These are phyloP conservation scores for Chrysolina oricalcia DNA, from an alignment of 2,888 invertebrate species.

Conservation along the genomic window DNA sequence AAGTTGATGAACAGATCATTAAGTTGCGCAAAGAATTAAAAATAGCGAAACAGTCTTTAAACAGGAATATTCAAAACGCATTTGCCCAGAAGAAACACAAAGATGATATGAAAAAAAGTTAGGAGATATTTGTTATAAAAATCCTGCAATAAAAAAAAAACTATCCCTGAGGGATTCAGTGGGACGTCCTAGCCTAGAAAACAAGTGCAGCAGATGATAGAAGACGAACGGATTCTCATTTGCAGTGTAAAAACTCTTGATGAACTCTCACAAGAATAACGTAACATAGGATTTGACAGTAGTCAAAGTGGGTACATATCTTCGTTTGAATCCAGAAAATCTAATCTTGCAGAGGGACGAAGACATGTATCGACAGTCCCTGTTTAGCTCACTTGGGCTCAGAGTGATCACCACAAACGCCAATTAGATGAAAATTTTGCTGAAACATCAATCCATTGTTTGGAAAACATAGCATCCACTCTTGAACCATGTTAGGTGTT, in stretches of 20 bases:
- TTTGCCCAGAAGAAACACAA: constrained; percentile 36
- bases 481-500: too few species aligned
- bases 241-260: constrained; percentile 48
- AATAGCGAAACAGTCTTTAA: constrained; percentile 43
- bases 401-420: constrained; percentile 44
- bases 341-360: constrained; percentile 57
- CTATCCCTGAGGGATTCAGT: constrained; percentile 61
- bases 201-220: constrained; percentile 60
- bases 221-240: constrained; percentile 56
- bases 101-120: constrained; percentile 28
- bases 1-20: too few species aligned
- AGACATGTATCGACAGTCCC: constrained; percentile 59
- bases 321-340: constrained; percentile 55
- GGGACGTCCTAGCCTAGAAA: constrained; percentile 60
- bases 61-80: constrained; percentile 43
- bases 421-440: constrained; percentile 40
- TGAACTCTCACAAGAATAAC: constrained; percentile 45
- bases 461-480: too few species aligned
- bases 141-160: constrained; percentile 39
- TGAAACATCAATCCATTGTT: constrained; percentile 49
- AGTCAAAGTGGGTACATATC: constrained; percentile 56
- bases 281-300: constrained; percentile 51
- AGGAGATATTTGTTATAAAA: constrained; percentile 30
- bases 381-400: constrained; percentile 29
- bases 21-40: too few species aligned